Percentiles rank a stretch among this genome's conserved stretches.
Evolutionary conservation across 35 echinoderm and acorn worm species (phyloP).

Genomic region (Ophiothrix spiculata): DNA sequence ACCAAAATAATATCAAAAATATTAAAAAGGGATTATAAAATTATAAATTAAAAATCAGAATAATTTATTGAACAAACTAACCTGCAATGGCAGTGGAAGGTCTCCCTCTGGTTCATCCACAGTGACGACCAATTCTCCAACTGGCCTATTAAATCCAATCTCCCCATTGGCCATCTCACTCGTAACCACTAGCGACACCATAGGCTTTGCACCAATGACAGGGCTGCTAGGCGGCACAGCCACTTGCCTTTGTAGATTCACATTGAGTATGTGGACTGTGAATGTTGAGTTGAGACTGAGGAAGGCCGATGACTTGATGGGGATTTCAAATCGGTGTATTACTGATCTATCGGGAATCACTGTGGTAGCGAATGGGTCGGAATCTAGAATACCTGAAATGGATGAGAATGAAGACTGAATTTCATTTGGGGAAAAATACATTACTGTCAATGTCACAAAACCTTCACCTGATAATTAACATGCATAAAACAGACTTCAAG

Average conservation of each 20-base stretch:
- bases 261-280: conserved; percentile 33
- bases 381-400: conserved; percentile 44
- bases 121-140: not conserved
- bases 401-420: not conserved
- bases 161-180: conserved; percentile 88
- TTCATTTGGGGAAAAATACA: too few species aligned
- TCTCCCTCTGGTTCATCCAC: conserved; percentile 66
- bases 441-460: too few species aligned
- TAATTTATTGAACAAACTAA: too few species aligned
- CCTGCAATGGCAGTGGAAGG: not conserved
- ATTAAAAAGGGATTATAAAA: too few species aligned
- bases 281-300: conserved; percentile 75
- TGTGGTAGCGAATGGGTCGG: conserved; percentile 8
- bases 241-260: conserved; percentile 29
- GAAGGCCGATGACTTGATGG: conserved; percentile 60
- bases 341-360: conserved; percentile 49
- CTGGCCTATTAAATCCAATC: conserved; percentile 62
- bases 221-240: conserved; percentile 76
- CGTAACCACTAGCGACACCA: conserved; percentile 46
- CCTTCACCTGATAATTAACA: too few species aligned
- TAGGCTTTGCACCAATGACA: conserved; percentile 44
- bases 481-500: too few species aligned
- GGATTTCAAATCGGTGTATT: conserved; percentile 70
- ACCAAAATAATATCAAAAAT: too few species aligned
- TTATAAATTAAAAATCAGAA: too few species aligned